Base-by-base conservation (phyloP, 2,888 invertebrate species). In the Harpagoxenus sublaevis region DNA sequence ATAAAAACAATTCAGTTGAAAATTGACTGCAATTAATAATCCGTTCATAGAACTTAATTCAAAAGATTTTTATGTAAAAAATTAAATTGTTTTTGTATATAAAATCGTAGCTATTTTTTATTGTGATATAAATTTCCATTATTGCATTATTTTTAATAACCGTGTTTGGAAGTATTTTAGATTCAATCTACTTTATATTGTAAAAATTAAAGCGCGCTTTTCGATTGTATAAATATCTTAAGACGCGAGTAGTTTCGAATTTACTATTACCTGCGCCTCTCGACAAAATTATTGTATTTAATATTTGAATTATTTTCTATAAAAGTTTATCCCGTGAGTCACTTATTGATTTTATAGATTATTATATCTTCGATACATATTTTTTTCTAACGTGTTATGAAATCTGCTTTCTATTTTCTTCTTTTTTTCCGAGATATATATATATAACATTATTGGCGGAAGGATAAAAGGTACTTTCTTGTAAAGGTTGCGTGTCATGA, bases 381-480 rank as follows among this genome's bases (percentile, higher is more conserved):
- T 71, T 66, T 71, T 68, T 70, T 55, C 12, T 28, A 71, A 51
- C 23, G 10, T 39, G 23, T 71, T 45, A 70, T 79, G 35, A 70
- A 70, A 71, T 71, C 23, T 60, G n/a, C 12, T 60, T 71, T 48
- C 70, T 45, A 28, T 68, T 12, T 18, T 62, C 18, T 70, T 10
- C 10, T 35, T 70, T 79, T 66, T 71, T 23, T 48, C 39, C 10
- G 4, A 8, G 15, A 70, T 6, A 65, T 60, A 71, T 70, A 79
- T 71, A 79, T 73, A 81, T 71, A 81, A 60, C 39, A 6, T 62
- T 73, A 73, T 81, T 65, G 60, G 35, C 71, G 71, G 51, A 81
- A 71, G 60, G 79, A 48, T 73, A 51, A 81, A 63, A 68, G 45
- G 1, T 35, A 70, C 23, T 79, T 60, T 48, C 71, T 48, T 70